Conservation (phyloP, 2,113 vertebrate genomes). For the Scytalopus superciliaris region DNA sequence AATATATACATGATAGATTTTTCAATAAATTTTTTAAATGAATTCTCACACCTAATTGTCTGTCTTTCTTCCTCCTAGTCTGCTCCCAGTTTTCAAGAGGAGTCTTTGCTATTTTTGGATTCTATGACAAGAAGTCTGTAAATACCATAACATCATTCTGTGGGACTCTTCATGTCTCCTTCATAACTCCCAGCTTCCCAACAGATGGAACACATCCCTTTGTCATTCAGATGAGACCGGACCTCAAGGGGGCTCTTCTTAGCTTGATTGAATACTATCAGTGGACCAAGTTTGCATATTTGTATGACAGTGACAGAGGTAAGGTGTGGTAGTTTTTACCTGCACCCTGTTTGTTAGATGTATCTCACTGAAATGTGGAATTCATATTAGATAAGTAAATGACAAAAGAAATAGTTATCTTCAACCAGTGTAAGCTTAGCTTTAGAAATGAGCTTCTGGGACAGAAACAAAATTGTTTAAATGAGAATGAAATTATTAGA, state of each 20-base stretch:
- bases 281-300: conserved; percentile 98
- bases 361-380: not conserved
- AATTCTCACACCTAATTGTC: not conserved
- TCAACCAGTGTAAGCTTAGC: not conserved
- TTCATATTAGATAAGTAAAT: not conserved
- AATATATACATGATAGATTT: not conserved
- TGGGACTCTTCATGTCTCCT: conserved; percentile 97
- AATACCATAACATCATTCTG: conserved; percentile 99
- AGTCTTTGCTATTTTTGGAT: conserved; percentile 99
- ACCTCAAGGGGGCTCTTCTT: conserved; percentile 96
- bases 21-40: not conserved
- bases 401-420: not conserved
- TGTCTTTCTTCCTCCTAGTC: conserved; percentile 76
- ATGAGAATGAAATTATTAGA: not conserved
- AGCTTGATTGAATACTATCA: conserved; percentile 98
- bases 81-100: conserved; percentile 99
- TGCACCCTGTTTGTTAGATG: not conserved
- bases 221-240: conserved; percentile 98
- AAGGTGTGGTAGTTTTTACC: conserved; percentile 26
- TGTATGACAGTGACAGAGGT: conserved; percentile 99
- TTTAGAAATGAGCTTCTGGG: not conserved
- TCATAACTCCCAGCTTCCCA: conserved; percentile 98
- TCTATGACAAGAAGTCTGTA: conserved; percentile 99
- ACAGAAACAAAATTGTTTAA: not conserved
- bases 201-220: conserved; percentile 96